Evolutionary conservation across 23 tunicate species (phyloP), one percentile per base, ranked within the genome.

Genomic region (Styela clava): DNA sequence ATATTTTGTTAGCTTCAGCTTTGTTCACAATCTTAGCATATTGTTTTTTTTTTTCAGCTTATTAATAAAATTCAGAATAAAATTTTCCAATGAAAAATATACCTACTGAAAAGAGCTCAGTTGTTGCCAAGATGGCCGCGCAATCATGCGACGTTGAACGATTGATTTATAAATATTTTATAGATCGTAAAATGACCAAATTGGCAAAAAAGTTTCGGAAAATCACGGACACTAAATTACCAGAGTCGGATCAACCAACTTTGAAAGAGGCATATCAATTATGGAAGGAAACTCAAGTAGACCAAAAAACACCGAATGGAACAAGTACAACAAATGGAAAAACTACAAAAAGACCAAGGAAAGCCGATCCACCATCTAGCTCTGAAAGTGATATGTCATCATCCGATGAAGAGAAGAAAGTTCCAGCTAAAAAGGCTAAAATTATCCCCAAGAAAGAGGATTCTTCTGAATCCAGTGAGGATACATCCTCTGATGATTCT

Each of bases 191-290:
- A 20, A 71, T 71, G 77, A 29, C 34, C 34, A 30, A 71, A 71
- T 30, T 71, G 16, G 77, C 77, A 16, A 71, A 71, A 12, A 32
- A 71, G 34, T 71, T 71, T 71, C 77, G 29, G 35, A 30, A 71
- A 71, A 22, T 27, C 24, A 71, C 77, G 5, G 35, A 71, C 16
- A 34, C 77, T 16, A 71, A 71, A 32, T 34, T 71, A 21, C 77
- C 77, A 2, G 77, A 27, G 3, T 33, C 34, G 7, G 34, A 71
- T 34, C 24, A 22, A 22, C 77, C 77, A 22, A 71, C 34, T 3
- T 31, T 71, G 37, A n/a, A 71, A 21, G 77, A 71, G 3, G 5
- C 34, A 3, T 30, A 28, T n/a, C 34, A 30, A 3, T 33, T 30
- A 22, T 71, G 34, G 34, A 71, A 71, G 16, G 35, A 30, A 27